Base-by-base conservation (phyloP, 2,888 invertebrate genomes). In the Acanthosepion pharaonis region DNA sequence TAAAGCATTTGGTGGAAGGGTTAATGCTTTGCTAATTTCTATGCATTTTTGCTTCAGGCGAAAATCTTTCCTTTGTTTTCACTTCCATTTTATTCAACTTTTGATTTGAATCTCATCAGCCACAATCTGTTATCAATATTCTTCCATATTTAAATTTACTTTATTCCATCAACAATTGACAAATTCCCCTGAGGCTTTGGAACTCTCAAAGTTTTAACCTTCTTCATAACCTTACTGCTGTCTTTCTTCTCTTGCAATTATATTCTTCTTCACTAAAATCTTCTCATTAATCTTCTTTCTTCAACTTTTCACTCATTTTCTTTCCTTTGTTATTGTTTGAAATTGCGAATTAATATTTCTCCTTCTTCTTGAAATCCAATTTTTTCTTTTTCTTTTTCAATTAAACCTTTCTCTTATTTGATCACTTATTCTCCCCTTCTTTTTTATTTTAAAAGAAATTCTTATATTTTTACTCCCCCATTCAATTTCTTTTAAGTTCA, bases 1-100 rank as follows among this genome's bases (percentile, higher is more conserved):
- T 78, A 78, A 78, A n/a, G n/a, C 78, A 78, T 15, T 78, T 78
- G 78, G 18, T 78, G n/a, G 78, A 78, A 78, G n/a, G 78, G 78
- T 78, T 78, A 78, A 78, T 78, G 78, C n/a, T 78, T 78, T 78
- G n/a, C 78, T 78, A 78, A 78, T 78, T 78, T 78, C 78, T 78
- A 78, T 78, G 78, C 78, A 78, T n/a, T 78, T 78, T 78, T 78
- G 78, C 78, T 78, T 78, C 78, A 18, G 78, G 78, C 23, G n/a
- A 33, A 78, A 78, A 78, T 78, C 78, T 78, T 78, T 33, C 78
- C 78, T 78, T 78, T 78, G 78, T 78, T 78, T 78, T 78, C 78
- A 78, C n/a, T 78, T 78, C n/a, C 78, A 78, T 78, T n/a, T n/a
- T 78, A 33, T 78, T 78, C 78, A 78, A n/a, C 78, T 78, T 78